phyloP scores from a whole-genome alignment of 2,888 invertebrate species.

The Pediacus dermestoides region DNA sequence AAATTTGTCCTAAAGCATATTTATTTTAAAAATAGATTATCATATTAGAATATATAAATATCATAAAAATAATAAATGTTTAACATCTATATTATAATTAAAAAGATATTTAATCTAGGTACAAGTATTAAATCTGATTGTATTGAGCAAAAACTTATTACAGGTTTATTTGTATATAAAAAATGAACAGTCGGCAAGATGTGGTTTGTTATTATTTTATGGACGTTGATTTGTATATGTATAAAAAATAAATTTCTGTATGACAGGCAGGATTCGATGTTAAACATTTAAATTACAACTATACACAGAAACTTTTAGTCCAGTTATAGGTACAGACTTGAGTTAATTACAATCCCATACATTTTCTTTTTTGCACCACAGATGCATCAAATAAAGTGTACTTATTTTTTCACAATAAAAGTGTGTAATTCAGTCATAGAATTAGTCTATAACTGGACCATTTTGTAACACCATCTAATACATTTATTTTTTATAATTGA shows the following conservation, averaged over 20 bases:
- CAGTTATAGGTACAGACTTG: constrained; percentile 8
- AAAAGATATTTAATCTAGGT: constrained; percentile 31
- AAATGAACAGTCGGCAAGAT: constrained; percentile 22
- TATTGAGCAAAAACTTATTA: constrained; percentile 41
- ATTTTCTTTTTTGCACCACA: no score
- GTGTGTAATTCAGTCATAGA: no score
- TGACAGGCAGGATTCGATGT: constrained; percentile 44
- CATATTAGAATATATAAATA: constrained; percentile 18
- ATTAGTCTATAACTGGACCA: constrained; percentile 24
- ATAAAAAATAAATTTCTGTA: constrained; percentile 42
- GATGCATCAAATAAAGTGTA: no score
- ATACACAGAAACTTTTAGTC: constrained; percentile 4
- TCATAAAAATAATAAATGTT: constrained; percentile 42
- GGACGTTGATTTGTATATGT: constrained; percentile 28
- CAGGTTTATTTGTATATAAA: constrained; percentile 23
- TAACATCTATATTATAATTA: constrained; percentile 40
- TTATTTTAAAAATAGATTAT: constrained; percentile 14
- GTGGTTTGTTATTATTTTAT: constrained; percentile 12
- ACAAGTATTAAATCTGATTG: constrained; percentile 35
- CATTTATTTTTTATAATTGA: constrained; percentile 45
- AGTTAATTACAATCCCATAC: no score
- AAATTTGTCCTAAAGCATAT: constrained; percentile 25
- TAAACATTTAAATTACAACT: constrained; percentile 43
- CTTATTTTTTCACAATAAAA: no score
- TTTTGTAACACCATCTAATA: constrained; percentile 32